These are phyloP conservation scores for Dasyprocta punctata DNA, from an alignment of 2,113 vertebrate genomes.

Conservation along the genomic window DNA sequence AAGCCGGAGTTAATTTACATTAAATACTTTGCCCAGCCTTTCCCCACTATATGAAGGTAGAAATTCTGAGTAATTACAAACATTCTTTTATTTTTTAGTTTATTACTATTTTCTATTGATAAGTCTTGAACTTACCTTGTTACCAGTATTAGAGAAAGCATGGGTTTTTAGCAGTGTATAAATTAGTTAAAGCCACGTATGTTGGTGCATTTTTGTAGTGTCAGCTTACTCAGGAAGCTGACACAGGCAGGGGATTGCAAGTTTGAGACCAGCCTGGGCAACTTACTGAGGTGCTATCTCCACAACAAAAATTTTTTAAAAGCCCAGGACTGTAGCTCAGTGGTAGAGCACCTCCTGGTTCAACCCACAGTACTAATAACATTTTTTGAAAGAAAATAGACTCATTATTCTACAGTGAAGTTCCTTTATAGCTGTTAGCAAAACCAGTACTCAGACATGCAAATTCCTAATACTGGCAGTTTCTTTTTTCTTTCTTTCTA, in stretches of 20 bases:
- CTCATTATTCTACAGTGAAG: background rate
- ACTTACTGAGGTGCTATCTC: background rate
- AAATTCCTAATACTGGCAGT: background rate
- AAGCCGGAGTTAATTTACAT: constrained; percentile 12
- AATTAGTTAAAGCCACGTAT: background rate
- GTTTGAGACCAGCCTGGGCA: background rate
- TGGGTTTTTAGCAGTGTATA: background rate
- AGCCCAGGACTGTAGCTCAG: background rate
- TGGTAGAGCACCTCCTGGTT: background rate
- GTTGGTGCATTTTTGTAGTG: background rate
- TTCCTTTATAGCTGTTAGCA: background rate
- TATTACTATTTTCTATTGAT: background rate
- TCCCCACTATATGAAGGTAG: background rate
- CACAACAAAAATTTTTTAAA: background rate
- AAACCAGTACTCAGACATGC: background rate
- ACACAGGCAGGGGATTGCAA: background rate
- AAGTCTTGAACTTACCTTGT: background rate
- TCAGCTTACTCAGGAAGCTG: background rate
- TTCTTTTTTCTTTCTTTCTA: no score
- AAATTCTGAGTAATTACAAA: background rate
- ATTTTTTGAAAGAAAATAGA: background rate
- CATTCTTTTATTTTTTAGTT: background rate
- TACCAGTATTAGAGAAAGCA: background rate
- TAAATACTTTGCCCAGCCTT: background rate
- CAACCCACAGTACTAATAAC: background rate